phyloP scores from a whole-genome alignment of 2,888 invertebrate genomes.

The Calliscelio sp. region DNA sequence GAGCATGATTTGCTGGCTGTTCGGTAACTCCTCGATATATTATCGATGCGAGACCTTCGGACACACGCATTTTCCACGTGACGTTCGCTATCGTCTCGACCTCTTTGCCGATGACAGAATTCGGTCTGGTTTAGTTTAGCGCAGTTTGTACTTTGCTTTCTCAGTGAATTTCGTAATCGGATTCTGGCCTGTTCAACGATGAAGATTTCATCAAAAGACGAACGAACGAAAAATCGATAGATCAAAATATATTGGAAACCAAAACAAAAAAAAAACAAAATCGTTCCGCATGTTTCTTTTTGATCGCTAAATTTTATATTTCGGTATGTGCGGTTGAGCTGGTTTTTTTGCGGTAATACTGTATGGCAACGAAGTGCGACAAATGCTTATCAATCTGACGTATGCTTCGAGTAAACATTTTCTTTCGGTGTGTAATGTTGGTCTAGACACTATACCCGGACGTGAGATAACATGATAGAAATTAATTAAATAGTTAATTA shows the following conservation, averaged over 20 bases:
- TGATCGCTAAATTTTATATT: constrained; percentile 12
- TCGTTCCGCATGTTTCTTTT: neutral
- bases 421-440: constrained; percentile 41
- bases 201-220: constrained; percentile 37
- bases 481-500: neutral
- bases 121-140: constrained; percentile 53
- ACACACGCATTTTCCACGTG: constrained; percentile 67
- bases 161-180: constrained; percentile 53
- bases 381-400: constrained; percentile 52
- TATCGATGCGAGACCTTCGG: constrained; percentile 54
- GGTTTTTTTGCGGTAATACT: too few species aligned
- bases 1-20: constrained; percentile 6
- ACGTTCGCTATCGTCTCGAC: constrained; percentile 55
- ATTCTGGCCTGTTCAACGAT: constrained; percentile 45
- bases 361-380: constrained; percentile 21
- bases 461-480: constrained; percentile 35
- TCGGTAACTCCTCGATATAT: constrained; percentile 38
- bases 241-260: too few species aligned
- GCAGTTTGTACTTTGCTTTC: constrained; percentile 66
- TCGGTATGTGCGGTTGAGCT: too few species aligned
- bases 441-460: constrained; percentile 60
- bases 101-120: constrained; percentile 52
- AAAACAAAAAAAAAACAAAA: constrained; percentile 11
- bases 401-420: constrained; percentile 44
- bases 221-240: constrained; percentile 25